Percentiles rank a stretch among this genome's conserved stretches.
Evolutionary conservation across 1,140 invertebrate genomes (phyloP).

Genomic region (Sitophilus oryzae): DNA sequence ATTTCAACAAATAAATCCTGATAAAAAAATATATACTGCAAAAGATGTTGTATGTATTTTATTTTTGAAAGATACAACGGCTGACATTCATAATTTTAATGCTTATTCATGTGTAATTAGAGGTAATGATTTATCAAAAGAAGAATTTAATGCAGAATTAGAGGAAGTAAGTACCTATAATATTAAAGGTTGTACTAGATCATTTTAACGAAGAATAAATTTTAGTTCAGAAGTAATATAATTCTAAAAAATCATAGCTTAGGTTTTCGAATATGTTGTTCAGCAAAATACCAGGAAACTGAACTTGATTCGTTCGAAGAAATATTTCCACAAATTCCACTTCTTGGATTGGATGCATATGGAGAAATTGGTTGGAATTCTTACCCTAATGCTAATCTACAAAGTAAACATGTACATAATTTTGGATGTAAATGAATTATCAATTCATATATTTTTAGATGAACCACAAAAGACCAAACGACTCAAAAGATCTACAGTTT

Average conservation of each 20-base stretch:
- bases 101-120: conserved; percentile 31
- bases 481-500: conserved; percentile 13
- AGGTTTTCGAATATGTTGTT: conserved; percentile 30
- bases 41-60: conserved; percentile 27
- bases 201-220: not conserved
- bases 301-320: conserved; percentile 27
- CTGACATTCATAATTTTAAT: conserved; percentile 23
- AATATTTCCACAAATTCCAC: conserved; percentile 29
- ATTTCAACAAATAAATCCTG: conserved; percentile 16
- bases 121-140: conserved; percentile 23
- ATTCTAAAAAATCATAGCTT: conserved; percentile 24
- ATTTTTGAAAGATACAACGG: conserved; percentile 24
- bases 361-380: conserved; percentile 36
- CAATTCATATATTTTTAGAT: not conserved
- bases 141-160: conserved; percentile 29
- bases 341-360: conserved; percentile 28
- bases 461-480: conserved; percentile 7
- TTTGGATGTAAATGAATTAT: not conserved
- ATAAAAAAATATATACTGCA: conserved; percentile 8
- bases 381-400: conserved; percentile 8
- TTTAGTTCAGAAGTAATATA: conserved; percentile 29
- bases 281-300: conserved; percentile 25
- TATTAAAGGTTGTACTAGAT: no score
- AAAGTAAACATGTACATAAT: not conserved
- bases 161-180: conserved; percentile 23